Base-by-base conservation (phyloP, 92 coral and sea anemone species). In the Diadumene lineata region DNA sequence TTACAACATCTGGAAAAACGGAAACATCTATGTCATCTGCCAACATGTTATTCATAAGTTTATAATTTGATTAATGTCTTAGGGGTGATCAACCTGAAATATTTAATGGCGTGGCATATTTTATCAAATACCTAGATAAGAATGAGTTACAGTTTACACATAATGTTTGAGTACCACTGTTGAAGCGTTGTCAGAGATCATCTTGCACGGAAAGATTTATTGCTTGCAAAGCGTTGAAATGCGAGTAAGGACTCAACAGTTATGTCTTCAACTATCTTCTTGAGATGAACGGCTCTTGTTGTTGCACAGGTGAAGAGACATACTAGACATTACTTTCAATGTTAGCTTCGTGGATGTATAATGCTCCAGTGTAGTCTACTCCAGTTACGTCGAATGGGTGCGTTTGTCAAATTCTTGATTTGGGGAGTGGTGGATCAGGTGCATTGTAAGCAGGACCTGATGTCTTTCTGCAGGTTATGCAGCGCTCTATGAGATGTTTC, bases 181-280 rank as follows among this genome's bases (percentile, higher is more conserved):
- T 31, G 88, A 46, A 0, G 88, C 87, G 62, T 89, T 89, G 32
- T 85, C 87, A 6, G 90, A 81, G 11, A 89, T 76, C 80, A 85
- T 85, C 74, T 22, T 18, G 19, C 38, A 53, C 38, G 90, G 22
- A 85, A 44, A 4, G 90, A 85, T 67, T 48, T 85, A n/a, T 81
- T 62, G 30, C 87, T 79, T 2, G 74, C 68, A 67, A 81, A 85
- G 13, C 85, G 62, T 48, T 85, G 80, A 44, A 81, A 81, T 22
- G 85, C 87, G 10, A 60, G 74, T 15, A 81, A 77, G 31, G 79
- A 81, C 19, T 44, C 55, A 31, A 23, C 82, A n/a, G 83, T 28
- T 26, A 89, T 19, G 80, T 89, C 87, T 7, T 77, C 25, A 18
- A 85, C 82, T 24, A 88, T 81, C 68, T n/a, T n/a, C n/a, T 84